Conservation (phyloP, 2,113 vertebrate genomes). For the Cynopterus brachyotis region DNA sequence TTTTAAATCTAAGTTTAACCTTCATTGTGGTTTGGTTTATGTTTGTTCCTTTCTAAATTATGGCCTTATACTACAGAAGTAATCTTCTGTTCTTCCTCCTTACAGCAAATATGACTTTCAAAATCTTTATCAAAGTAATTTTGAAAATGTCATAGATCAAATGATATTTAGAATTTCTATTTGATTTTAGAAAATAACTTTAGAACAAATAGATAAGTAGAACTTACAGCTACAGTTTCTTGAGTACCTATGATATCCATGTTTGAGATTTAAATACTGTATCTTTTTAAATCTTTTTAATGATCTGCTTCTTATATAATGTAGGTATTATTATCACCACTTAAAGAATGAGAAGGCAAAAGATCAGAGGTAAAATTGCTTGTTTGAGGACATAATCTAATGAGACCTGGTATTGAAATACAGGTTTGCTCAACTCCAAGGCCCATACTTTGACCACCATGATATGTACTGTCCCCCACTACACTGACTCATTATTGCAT, state of each 20-base stretch:
- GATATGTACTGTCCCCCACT: background rate
- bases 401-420: background rate
- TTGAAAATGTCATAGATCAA: background rate
- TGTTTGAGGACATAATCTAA: background rate
- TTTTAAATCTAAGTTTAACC: background rate
- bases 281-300: background rate
- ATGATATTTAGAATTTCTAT: background rate
- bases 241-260: background rate
- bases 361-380: background rate
- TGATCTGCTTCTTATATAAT: background rate
- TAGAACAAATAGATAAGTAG: background rate
- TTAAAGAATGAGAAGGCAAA: background rate
- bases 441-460: background rate
- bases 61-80: background rate
- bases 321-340: background rate
- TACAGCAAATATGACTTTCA: background rate
- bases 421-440: background rate
- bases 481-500: background rate
- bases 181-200: background rate
- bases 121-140: background rate
- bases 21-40: background rate
- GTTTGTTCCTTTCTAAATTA: background rate
- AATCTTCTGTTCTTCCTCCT: background rate
- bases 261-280: background rate
- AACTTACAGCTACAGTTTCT: background rate